Conservation (phyloP, 2,113 vertebrate genomes). For the Centropus bengalensis region DNA sequence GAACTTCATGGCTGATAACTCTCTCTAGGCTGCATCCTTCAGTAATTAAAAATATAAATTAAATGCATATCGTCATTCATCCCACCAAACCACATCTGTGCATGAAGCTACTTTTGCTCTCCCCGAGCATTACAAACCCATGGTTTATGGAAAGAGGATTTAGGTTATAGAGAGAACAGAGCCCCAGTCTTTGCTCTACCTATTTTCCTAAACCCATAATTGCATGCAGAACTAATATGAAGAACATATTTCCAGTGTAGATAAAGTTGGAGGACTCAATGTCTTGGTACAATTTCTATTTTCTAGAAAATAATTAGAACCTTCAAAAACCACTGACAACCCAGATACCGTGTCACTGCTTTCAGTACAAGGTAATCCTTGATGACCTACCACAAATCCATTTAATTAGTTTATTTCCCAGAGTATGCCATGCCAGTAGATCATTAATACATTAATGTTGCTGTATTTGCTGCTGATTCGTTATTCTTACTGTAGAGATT, state of each 20-base stretch:
- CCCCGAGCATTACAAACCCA: neutral
- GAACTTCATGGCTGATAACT: neutral
- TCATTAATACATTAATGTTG: neutral
- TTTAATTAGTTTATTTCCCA: slow-evolving; percentile 42
- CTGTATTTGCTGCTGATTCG: neutral
- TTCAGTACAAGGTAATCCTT: neutral
- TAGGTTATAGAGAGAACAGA: neutral
- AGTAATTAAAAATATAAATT: neutral
- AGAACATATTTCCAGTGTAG: neutral
- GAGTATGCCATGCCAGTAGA: neutral
- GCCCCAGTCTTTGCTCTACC: neutral
- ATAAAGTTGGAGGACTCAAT: neutral
- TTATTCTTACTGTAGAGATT: neutral
- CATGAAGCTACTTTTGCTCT: neutral
- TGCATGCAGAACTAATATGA: neutral
- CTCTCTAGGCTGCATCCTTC: neutral
- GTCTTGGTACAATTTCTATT: neutral
- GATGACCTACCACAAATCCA: neutral
- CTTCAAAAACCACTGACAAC: neutral
- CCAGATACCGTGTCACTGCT: neutral
- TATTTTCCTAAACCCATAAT: neutral
- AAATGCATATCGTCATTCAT: neutral
- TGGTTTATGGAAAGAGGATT: neutral
- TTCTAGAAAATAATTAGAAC: neutral
- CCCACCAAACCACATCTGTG: slow-evolving; percentile 21